These are phyloP conservation scores for Mobula hypostoma DNA, from an alignment of 2,113 vertebrate genomes.

Conservation along the genomic window DNA sequence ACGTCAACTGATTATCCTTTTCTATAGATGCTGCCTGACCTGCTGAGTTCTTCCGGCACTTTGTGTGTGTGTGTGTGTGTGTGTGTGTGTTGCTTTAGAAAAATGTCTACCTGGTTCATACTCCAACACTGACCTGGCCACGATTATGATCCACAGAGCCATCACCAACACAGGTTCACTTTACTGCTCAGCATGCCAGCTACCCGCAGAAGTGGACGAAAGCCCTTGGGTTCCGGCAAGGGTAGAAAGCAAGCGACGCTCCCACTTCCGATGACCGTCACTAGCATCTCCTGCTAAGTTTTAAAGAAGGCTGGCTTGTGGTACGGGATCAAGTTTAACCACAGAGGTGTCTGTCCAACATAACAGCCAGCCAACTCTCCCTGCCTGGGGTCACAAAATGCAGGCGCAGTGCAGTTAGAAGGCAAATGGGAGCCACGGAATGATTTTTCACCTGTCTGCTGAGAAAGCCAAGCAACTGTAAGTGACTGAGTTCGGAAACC, in stretches of 20 bases:
- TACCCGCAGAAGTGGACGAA: not conserved
- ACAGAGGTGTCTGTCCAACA: not conserved
- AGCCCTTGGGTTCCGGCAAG: not conserved
- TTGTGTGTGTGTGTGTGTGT: too few species aligned
- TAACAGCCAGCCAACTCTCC: not conserved
- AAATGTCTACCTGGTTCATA: not conserved
- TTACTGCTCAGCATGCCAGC: not conserved
- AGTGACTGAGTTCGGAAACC: too few species aligned
- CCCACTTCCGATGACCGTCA: not conserved
- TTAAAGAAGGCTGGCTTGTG: not conserved
- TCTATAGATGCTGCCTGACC: too few species aligned
- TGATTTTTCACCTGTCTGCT: not conserved
- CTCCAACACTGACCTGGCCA: not conserved
- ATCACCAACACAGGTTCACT: not conserved
- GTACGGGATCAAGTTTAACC: not conserved
- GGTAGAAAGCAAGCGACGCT: not conserved
- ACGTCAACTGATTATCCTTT: too few species aligned
- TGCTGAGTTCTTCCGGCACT: too few species aligned
- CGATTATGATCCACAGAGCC: not conserved
- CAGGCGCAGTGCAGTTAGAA: not conserved
- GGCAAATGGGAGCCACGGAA: not conserved
- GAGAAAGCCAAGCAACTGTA: not conserved
- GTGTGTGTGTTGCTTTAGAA: not conserved
- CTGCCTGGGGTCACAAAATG: not conserved
- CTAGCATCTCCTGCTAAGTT: not conserved